These are phyloP conservation scores for Drusus annulatus DNA, from an alignment of 1,140 invertebrate species.

Conservation along the genomic window DNA sequence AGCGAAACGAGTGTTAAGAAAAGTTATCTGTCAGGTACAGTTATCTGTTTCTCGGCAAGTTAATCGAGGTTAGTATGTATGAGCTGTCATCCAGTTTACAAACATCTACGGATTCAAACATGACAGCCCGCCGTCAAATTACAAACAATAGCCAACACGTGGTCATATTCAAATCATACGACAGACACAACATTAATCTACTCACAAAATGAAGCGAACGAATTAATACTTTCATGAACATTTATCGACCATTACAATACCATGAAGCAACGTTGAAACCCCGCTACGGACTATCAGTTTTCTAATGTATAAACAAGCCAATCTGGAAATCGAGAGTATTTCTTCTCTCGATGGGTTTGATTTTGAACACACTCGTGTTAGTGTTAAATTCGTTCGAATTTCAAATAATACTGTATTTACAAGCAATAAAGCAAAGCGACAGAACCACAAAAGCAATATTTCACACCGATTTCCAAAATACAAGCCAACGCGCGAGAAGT, in stretches of 20 bases:
- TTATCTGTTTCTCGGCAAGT: too few relatives aligned
- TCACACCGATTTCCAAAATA: conserved; percentile 39
- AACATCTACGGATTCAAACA: background rate
- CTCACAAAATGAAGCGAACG: conserved; percentile 4
- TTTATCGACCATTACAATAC: background rate
- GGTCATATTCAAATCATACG: conserved; percentile 6
- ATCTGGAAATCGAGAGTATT: too few relatives aligned
- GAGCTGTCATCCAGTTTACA: too few relatives aligned
- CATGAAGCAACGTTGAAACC: too few relatives aligned
- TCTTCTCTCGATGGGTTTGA: too few relatives aligned
- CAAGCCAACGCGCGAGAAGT: conserved; percentile 15
- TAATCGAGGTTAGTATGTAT: too few relatives aligned
- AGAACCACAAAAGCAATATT: conserved; percentile 29
- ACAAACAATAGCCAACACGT: conserved; percentile 21
- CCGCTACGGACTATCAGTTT: too few relatives aligned
- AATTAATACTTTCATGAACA: background rate
- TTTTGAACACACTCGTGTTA: too few relatives aligned
- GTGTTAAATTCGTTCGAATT: too few relatives aligned
- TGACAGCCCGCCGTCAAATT: conserved; percentile 25
- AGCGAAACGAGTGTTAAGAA: too few relatives aligned
- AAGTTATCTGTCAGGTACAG: too few relatives aligned
- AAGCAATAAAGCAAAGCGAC: conserved; percentile 40
- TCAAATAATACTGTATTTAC: conserved; percentile 19
- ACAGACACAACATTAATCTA: conserved; percentile 23
- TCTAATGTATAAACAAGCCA: too few relatives aligned